Percentiles rank a stretch among this genome's conserved stretches.
Conservation (phyloP, 2,888 invertebrate genomes). For the Pantelozetes paolii region DNA sequence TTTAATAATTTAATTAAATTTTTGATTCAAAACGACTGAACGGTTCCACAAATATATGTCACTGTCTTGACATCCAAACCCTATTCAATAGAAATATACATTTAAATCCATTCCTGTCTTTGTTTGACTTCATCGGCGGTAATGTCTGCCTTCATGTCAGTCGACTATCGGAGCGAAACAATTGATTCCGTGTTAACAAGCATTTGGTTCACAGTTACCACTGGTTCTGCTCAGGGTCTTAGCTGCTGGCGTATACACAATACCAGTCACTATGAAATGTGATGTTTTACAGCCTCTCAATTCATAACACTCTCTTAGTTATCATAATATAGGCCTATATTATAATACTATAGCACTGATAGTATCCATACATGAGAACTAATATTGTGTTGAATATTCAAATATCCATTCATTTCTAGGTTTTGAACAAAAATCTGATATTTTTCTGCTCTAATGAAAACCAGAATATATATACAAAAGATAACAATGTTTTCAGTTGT, state of each 20-base stretch:
- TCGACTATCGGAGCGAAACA: conserved; percentile 7
- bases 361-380: background rate
- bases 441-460: too few species aligned
- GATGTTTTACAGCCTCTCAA: conserved; percentile 20
- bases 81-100: background rate
- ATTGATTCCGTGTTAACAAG: conserved; percentile 25
- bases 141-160: conserved; percentile 32
- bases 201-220: background rate
- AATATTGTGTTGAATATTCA: background rate
- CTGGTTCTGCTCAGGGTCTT: background rate
- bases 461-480: too few species aligned
- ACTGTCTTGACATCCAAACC: too few species aligned
- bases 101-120: background rate
- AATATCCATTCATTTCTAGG: background rate
- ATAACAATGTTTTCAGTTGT: too few species aligned
- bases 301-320: conserved; percentile 3
- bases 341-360: background rate
- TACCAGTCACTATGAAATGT: conserved; percentile 23
- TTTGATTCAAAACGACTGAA: too few species aligned
- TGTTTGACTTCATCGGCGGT: conserved; percentile 17
- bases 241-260: background rate
- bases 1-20: too few species aligned
- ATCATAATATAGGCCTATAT: conserved; percentile 23
- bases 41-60: too few species aligned
- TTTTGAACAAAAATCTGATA: too few species aligned